These are phyloP conservation scores for Rhea americana DNA, from an alignment of 2,113 vertebrate genomes.

Conservation along the genomic window DNA sequence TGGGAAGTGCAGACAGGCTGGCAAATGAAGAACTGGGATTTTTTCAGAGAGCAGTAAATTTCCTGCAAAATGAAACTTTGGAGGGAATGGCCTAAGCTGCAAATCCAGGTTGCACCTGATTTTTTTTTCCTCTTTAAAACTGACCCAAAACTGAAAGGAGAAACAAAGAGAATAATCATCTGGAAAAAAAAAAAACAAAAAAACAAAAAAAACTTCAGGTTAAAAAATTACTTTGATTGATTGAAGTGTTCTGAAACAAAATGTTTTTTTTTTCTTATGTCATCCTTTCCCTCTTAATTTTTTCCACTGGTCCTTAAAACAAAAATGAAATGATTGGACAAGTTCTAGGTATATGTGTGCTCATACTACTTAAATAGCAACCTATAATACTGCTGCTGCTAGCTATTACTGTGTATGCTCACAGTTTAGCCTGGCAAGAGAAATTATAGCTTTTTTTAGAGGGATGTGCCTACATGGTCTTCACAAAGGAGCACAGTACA, in stretches of 20 bases:
- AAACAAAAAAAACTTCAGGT: background rate
- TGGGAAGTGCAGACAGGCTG: background rate
- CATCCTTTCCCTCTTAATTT: background rate
- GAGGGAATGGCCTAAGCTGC: no score
- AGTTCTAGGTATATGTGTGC: background rate
- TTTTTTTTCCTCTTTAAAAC: background rate
- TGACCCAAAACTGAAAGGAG: background rate
- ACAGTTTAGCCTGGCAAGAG: background rate
- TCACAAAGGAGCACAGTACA: background rate
- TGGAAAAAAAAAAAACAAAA: background rate
- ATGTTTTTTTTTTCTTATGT: background rate
- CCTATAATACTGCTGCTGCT: background rate
- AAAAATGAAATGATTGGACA: background rate
- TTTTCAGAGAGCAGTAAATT: background rate
- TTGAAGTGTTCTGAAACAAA: background rate
- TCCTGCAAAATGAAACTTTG: background rate
- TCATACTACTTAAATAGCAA: background rate
- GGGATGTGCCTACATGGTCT: background rate
- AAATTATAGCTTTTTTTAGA: background rate
- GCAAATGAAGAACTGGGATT: background rate
- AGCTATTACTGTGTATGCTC: background rate
- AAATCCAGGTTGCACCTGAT: background rate
- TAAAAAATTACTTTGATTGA: background rate
- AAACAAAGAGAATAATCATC: background rate
- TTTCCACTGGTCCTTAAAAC: background rate